These are phyloP conservation scores for Oscheius sp. DNA, from an alignment of 2,888 invertebrate genomes.

Conservation along the genomic window DNA sequence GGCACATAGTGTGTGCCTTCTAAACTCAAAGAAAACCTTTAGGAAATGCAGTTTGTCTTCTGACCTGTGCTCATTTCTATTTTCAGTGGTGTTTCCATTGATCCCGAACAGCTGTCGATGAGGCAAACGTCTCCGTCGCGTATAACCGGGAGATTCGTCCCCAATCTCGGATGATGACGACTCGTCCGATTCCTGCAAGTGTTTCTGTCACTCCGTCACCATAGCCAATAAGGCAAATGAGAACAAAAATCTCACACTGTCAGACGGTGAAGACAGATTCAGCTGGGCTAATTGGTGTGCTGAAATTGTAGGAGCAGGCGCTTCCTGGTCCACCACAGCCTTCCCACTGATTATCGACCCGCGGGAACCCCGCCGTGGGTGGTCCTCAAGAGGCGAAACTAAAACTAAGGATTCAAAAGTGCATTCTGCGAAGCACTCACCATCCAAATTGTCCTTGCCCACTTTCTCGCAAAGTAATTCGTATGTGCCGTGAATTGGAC, in stretches of 20 bases:
- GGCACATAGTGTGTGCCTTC: constrained; percentile 65
- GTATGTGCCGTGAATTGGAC: constrained; percentile 67
- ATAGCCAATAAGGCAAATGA: neutral
- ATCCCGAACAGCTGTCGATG: constrained; percentile 22
- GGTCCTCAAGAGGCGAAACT: constrained; percentile 45
- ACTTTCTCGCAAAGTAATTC: constrained; percentile 66
- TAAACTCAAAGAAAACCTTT: constrained; percentile 18
- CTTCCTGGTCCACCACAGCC: constrained; percentile 52
- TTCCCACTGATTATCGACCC: constrained; percentile 66
- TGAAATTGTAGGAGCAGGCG: constrained; percentile 63
- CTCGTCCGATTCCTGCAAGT: constrained; percentile 69
- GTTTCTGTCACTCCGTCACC: neutral
- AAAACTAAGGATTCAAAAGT: constrained; percentile 4
- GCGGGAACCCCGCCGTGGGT: constrained; percentile 60
- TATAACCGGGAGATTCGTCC: constrained; percentile 49
- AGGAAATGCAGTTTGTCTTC: neutral
- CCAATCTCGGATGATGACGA: constrained; percentile 64
- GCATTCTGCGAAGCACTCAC: neutral
- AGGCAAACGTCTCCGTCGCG: constrained; percentile 27
- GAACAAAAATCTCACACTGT: constrained; percentile 55
- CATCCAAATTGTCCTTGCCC: constrained; percentile 40
- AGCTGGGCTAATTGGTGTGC: constrained; percentile 68
- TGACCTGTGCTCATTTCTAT: constrained; percentile 46
- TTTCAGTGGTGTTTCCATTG: constrained; percentile 33
- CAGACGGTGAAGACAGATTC: constrained; percentile 62